phyloP scores from a whole-genome alignment of 2,888 invertebrate genomes.

The Leptinotarsa tumamoca region DNA sequence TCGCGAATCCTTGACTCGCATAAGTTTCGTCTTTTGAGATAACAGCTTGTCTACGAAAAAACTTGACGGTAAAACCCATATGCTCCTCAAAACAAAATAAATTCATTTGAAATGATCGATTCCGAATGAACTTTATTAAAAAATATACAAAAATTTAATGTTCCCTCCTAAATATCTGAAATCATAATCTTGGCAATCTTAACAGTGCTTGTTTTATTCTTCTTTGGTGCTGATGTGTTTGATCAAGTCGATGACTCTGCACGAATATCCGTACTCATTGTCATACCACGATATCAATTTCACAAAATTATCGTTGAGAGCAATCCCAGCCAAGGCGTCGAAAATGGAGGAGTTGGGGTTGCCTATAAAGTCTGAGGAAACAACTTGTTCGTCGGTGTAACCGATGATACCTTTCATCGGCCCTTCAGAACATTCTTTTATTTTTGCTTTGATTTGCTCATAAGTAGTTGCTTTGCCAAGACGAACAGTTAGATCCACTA shows the following conservation, averaged over 20 bases:
- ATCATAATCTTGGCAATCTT: not conserved
- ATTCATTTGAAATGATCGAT: not conserved
- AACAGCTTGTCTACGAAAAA: no score
- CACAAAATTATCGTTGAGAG: conserved; percentile 93
- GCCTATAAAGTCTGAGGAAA: conserved; percentile 95
- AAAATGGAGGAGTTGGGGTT: conserved; percentile 94
- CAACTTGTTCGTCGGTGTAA: conserved; percentile 97
- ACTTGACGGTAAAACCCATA: not conserved
- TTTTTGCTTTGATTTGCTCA: conserved; percentile 84
- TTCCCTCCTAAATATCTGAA: not conserved
- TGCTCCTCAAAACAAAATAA: not conserved
- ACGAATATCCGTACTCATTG: conserved; percentile 98
- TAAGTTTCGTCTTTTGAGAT: no score
- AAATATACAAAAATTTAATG: not conserved
- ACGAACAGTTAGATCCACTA: conserved; percentile 91
- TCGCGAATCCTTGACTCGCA: no score
- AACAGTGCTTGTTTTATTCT: not conserved
- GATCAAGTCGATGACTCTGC: conserved; percentile 97
- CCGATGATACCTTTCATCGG: conserved; percentile 90
- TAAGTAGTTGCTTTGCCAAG: conserved; percentile 82
- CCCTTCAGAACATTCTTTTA: conserved; percentile 88
- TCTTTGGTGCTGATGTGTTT: conserved; percentile 74
- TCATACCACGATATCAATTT: conserved; percentile 99
- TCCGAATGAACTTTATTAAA: not conserved
- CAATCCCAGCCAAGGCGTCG: conserved; percentile 96